Conservation (phyloP, 2,113 vertebrate species). For the Catharus minimus region DNA sequence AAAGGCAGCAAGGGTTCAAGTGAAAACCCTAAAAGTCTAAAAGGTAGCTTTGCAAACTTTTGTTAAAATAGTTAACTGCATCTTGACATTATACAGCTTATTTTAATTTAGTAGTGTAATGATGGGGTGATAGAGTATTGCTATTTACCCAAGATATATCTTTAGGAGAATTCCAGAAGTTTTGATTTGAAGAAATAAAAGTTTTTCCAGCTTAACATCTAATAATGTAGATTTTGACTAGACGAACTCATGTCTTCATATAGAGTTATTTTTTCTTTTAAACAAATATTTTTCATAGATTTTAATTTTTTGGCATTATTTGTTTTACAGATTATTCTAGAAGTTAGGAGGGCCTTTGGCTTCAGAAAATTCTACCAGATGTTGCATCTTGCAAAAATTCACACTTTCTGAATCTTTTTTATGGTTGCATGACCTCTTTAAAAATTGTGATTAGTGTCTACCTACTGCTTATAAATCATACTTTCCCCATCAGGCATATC, state of each 20-base stretch:
- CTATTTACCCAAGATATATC: neutral
- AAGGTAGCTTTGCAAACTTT: neutral
- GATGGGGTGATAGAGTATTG: neutral
- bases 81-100: neutral
- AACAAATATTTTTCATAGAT: neutral
- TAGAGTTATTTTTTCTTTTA: neutral
- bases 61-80: neutral
- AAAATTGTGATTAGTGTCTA: neutral
- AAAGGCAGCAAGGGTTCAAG: neutral
- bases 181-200: neutral
- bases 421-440: neutral
- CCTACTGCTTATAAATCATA: neutral
- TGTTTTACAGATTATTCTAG: neutral
- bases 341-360: neutral
- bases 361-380: neutral
- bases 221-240: neutral
- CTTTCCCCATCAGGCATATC: neutral
- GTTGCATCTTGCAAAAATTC: neutral
- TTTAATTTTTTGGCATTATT: neutral
- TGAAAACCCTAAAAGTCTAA: neutral
- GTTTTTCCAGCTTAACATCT: neutral
- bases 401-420: neutral
- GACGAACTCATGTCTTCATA: neutral
- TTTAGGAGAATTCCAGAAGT: neutral
- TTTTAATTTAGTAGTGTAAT: neutral